phyloP scores from a whole-genome alignment of 2,888 invertebrate species.

The Oxytorus armatus region DNA sequence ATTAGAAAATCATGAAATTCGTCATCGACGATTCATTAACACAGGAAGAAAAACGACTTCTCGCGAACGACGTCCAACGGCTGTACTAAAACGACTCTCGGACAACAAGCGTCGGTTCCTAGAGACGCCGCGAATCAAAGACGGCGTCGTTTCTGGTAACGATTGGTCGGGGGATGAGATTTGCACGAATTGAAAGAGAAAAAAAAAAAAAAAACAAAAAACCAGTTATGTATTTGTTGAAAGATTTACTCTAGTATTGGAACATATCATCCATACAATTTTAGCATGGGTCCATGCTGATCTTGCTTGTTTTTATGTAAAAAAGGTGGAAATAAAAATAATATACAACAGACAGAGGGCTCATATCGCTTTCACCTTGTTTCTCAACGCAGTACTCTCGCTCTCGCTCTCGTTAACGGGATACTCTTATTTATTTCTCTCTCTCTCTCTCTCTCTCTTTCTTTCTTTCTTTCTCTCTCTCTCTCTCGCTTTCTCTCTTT shows the following conservation, averaged over 20 bases:
- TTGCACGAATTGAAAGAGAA: conserved; percentile 53
- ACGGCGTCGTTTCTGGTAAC: not conserved
- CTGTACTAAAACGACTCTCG: not conserved
- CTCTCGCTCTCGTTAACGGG: conserved; percentile 50
- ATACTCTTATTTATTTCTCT: conserved; percentile 54
- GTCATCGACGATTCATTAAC: too few species aligned
- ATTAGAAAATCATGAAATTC: too few species aligned
- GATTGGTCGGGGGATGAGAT: conserved; percentile 38
- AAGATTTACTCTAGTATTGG: conserved; percentile 83
- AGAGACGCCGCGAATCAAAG: not conserved
- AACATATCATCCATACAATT: conserved; percentile 83
- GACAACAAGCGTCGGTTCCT: too few species aligned
- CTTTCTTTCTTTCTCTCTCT: conserved; percentile 47
- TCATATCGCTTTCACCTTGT: conserved; percentile 69
- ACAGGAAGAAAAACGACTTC: too few species aligned
- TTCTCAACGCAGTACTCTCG: conserved; percentile 57
- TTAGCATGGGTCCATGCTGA: conserved; percentile 82
- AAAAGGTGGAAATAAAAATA: conserved; percentile 84
- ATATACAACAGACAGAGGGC: conserved; percentile 83
- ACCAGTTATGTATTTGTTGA: conserved; percentile 80
- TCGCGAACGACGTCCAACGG: not conserved
- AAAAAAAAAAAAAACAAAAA: too few species aligned
- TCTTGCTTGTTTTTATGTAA: conserved; percentile 83
- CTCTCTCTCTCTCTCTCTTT: conserved; percentile 40
- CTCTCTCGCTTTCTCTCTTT: conserved; percentile 61